Evolutionary conservation across 2,797 vertebrate species (phyloP).

Genomic region (Fundulus diaphanus): DNA sequence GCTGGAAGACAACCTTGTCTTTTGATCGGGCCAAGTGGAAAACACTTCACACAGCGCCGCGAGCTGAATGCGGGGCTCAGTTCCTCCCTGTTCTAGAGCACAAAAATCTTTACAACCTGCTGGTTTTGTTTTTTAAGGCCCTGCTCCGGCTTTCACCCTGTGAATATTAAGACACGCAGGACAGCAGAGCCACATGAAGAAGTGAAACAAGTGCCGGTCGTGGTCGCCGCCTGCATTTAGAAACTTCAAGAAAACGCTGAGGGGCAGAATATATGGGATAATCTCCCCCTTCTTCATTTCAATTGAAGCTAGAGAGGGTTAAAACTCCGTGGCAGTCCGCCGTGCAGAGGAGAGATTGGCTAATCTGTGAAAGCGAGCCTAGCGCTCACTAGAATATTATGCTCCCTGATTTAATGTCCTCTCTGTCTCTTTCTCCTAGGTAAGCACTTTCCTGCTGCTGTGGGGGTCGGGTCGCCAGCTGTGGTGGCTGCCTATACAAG

Average conservation of each 20-base stretch:
- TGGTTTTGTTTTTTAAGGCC: conserved; percentile 13
- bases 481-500: conserved; percentile 66
- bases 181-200: conserved; percentile 24
- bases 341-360: conserved; percentile 76
- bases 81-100: conserved; percentile 46
- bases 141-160: conserved; percentile 36
- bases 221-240: conserved; percentile 41
- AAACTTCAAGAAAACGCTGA: conserved; percentile 69
- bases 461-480: conserved; percentile 68
- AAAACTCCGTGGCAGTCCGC: conserved; percentile 68
- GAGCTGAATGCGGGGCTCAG: conserved; percentile 62
- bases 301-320: conserved; percentile 71
- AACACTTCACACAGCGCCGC: conserved; percentile 63
- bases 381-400: conserved; percentile 79
- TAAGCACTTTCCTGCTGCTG: conserved; percentile 82
- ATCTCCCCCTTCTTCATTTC: conserved; percentile 78
- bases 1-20: conserved; percentile 67
- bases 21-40: conserved; percentile 68
- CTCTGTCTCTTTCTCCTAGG: conserved; percentile 83
- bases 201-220: conserved; percentile 33
- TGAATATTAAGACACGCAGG: conserved; percentile 38
- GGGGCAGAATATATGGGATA: conserved; percentile 64
- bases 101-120: conserved; percentile 37
- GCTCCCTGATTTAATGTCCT: conserved; percentile 80
- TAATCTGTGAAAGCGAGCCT: conserved; percentile 79